These are phyloP conservation scores for Philhelius pedissequus DNA, from an alignment of 2,888 invertebrate genomes.

Conservation along the genomic window DNA sequence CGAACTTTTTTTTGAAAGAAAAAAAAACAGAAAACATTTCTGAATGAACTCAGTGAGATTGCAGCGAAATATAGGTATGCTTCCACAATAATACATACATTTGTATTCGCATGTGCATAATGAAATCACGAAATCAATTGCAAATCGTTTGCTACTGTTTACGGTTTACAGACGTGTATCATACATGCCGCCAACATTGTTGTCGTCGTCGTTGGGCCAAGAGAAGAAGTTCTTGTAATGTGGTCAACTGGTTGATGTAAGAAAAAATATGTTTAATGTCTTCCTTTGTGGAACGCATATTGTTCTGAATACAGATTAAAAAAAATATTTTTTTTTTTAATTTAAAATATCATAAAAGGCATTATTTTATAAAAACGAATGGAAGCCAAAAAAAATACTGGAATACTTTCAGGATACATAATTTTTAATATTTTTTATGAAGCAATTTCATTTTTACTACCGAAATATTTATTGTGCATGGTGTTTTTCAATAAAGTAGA, in stretches of 20 bases:
- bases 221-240: constrained; percentile 12
- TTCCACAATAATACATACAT: constrained; percentile 37
- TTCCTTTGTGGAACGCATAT: constrained; percentile 46
- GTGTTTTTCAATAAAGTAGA: too few species aligned
- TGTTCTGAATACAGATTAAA: neutral
- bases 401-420: neutral
- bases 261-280: constrained; percentile 35
- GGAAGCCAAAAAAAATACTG: neutral
- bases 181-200: constrained; percentile 56
- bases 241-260: constrained; percentile 3
- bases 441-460: too few species aligned
- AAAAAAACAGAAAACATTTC: constrained; percentile 4
- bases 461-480: too few species aligned
- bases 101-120: constrained; percentile 61
- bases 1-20: constrained; percentile 27
- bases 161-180: constrained; percentile 48
- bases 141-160: constrained; percentile 69
- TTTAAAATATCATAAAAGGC: constrained; percentile 24
- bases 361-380: neutral
- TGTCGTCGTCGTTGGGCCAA: neutral
- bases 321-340: neutral
- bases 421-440: too few species aligned
- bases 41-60: constrained; percentile 36
- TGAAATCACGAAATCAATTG: constrained; percentile 69
- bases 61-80: constrained; percentile 27